Percentiles rank a stretch among this genome's conserved stretches.
Conservation (phyloP, 1,140 invertebrate genomes). For the Branchinecta lynchi region DNA sequence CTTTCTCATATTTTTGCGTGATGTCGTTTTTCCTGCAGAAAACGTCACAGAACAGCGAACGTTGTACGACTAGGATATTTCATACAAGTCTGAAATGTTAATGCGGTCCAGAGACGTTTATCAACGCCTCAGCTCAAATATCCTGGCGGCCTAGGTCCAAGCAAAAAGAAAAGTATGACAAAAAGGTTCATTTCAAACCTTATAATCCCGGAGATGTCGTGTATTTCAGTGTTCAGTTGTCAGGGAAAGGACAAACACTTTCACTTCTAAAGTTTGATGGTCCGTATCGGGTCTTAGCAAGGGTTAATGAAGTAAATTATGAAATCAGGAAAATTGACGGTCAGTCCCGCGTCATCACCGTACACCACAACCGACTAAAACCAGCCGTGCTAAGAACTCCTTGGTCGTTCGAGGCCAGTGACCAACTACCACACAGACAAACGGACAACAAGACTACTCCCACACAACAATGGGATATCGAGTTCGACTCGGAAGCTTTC, state of each 20-base stretch:
- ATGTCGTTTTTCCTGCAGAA: constrained; percentile 9
- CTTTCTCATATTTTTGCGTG: constrained; percentile 6
- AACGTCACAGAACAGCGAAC: too few relatives aligned
- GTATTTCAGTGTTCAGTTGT: neutral
- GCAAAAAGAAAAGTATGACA: constrained; percentile 2
- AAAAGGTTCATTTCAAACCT: constrained; percentile 10
- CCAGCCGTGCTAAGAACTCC: too few relatives aligned
- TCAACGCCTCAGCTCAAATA: constrained; percentile 6
- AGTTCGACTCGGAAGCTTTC: constrained; percentile 9
- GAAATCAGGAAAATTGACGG: constrained; percentile 9
- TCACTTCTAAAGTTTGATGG: constrained; percentile 1
- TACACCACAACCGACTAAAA: too few relatives aligned
- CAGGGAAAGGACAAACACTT: constrained; percentile 5
- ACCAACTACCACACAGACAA: neutral
- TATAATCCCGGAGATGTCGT: constrained; percentile 1
- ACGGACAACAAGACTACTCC: constrained; percentile 1
- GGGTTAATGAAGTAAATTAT: constrained; percentile 1
- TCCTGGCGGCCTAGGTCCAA: neutral
- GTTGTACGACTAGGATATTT: neutral
- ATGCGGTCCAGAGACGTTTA: constrained; percentile 5
- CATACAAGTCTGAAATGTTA: constrained; percentile 6
- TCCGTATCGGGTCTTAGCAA: constrained; percentile 5
- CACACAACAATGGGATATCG: constrained; percentile 9
- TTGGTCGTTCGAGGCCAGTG: too few relatives aligned
- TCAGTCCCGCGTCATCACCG: too few relatives aligned